Evolutionary conservation across 1,140 invertebrate genomes (phyloP).

Genomic region (Orius insidiosus): DNA sequence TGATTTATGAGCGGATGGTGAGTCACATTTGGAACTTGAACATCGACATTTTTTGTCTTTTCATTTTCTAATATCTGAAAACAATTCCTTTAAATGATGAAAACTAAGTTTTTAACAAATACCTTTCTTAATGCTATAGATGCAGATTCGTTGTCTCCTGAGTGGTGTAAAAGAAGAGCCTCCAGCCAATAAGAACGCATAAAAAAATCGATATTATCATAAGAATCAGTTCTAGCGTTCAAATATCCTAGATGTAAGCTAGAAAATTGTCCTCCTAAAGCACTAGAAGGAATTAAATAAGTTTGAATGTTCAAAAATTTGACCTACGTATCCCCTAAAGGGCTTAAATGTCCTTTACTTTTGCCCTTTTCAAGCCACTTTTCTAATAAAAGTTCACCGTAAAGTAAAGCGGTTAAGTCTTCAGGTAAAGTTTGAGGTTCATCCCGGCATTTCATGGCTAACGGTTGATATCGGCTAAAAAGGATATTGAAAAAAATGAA

Average conservation of each 20-base stretch:
- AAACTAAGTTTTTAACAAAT: neutral
- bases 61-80: constrained; percentile 26
- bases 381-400: constrained; percentile 41
- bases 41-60: constrained; percentile 22
- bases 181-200: constrained; percentile 19
- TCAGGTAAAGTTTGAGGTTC: constrained; percentile 5
- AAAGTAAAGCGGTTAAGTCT: constrained; percentile 29
- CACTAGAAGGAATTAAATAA: neutral
- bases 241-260: constrained; percentile 19
- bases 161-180: constrained; percentile 18
- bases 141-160: constrained; percentile 15
- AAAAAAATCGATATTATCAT: constrained; percentile 14
- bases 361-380: constrained; percentile 29
- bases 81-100: neutral
- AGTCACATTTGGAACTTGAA: constrained; percentile 33
- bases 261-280: constrained; percentile 20
- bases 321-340: constrained; percentile 13
- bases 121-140: constrained; percentile 14
- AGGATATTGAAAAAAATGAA: neutral
- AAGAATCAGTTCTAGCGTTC: constrained; percentile 4
- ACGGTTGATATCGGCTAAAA: constrained; percentile 8
- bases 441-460: neutral
- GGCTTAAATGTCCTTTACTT: constrained; percentile 12
- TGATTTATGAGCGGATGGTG: constrained; percentile 29
- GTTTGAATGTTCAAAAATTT: too few relatives aligned